Base-by-base conservation (phyloP, 1,140 invertebrate genomes). In the Drosophila pectinifera region DNA sequence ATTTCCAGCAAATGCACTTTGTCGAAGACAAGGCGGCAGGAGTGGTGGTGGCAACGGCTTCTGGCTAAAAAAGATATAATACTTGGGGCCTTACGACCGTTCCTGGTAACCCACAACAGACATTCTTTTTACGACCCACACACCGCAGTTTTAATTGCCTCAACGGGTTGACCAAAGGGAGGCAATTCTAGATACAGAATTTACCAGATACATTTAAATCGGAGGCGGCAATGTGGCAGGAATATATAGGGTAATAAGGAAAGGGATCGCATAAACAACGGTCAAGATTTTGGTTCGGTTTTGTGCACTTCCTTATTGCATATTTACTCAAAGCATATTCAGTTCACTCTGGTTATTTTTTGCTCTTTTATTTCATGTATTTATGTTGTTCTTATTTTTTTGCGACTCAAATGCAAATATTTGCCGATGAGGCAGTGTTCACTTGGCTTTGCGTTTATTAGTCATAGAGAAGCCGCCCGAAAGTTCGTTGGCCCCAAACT, bases 371-470 rank as follows among this genome's bases (percentile, higher is more conserved):
- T 65, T 45, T 36, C 31, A 55, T 39, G 42, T 49, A 20, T 73
- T 68, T 34, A 36, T 61, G 36, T 46, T 46, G 5, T 45, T 57
- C 43, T 45, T 53, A 56, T 36, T 65, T 48, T 70, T 59, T 31
- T 83, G 75, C 56, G 74, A 68, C 61, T 77, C 67, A 73, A 69
- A 69, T 69, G 78, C 78, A 86, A 86, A 86, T 86, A 84, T 84
- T 84, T 84, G 82, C 78, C 73, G 39, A 84, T 81, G 73, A 62
- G 59, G 73, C 81, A 61, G 31, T 53, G 31, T 78, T 84, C 55
- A 43, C 34, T 69, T 46, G 39, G 49, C 56, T 78, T 70, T 54
- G 45, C 45, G 48, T 58, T 69, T 54, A 70, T 84, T 85, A 86
- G 82, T 86, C 81, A 84, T 86, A 84, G 51, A 84, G 51, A 73